Conservation (phyloP, 2,888 invertebrate species). For the Nasonovia ribisnigri region DNA sequence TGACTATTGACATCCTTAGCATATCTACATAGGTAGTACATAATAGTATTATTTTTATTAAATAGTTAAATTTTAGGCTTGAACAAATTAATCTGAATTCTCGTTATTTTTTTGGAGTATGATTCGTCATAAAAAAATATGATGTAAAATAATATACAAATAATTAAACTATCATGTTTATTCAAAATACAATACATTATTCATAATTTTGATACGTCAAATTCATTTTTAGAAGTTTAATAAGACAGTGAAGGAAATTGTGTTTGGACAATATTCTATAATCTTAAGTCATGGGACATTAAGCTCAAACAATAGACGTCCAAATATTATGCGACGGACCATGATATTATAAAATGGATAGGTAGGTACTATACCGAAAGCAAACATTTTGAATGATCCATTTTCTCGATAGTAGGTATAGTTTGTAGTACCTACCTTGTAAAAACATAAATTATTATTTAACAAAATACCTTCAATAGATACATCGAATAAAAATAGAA, state of each 20-base stretch:
- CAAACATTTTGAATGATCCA: not conserved
- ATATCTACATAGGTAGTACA: not conserved
- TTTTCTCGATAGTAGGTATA: not conserved
- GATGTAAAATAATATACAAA: not conserved
- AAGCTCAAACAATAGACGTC: not conserved
- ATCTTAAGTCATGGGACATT: conserved; percentile 22
- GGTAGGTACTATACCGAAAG: not conserved
- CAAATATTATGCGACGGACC: not conserved
- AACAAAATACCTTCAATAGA: not conserved
- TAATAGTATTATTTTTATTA: not conserved
- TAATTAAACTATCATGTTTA: not conserved
- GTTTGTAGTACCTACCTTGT: not conserved
- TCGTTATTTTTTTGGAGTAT: not conserved
- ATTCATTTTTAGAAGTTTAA: not conserved
- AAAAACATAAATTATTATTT: not conserved
- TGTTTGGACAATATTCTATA: conserved; percentile 5
- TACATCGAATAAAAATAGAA: not conserved
- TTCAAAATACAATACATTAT: not conserved
- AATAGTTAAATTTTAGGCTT: not conserved
- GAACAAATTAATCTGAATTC: not conserved
- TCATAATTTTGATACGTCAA: not conserved
- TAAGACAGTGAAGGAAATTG: not conserved
- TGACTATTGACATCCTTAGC: not conserved
- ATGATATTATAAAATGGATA: not conserved
- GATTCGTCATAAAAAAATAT: not conserved